phyloP scores from a whole-genome alignment of 2,113 vertebrate species.

The Gymnocephalus cernua region DNA sequence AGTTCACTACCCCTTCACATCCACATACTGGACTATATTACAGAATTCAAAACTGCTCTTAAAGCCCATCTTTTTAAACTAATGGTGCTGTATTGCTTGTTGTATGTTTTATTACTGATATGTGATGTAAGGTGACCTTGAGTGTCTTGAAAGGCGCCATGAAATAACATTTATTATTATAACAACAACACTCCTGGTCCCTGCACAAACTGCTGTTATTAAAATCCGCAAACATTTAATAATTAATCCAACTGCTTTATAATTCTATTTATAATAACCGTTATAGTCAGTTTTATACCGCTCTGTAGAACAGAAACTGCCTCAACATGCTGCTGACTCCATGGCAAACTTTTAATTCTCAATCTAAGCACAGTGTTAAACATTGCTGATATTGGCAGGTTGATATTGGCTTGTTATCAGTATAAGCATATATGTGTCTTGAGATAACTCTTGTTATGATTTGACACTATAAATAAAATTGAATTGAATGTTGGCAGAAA shows the following conservation, averaged over 20 bases:
- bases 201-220: not conserved
- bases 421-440: not conserved
- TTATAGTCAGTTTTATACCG: not conserved
- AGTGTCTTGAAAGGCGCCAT: no score
- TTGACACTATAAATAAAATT: no score
- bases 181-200: constrained; percentile 10
- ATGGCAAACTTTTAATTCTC: not conserved
- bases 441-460: no score
- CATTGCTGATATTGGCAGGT: no score
- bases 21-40: no score
- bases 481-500: not conserved
- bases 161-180: not conserved
- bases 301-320: not conserved
- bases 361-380: not conserved
- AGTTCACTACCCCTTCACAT: no score
- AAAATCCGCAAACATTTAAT: not conserved
- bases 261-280: not conserved
- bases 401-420: not conserved
- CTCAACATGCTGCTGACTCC: not conserved
- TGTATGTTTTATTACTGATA: no score
- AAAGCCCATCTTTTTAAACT: no score
- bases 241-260: not conserved
- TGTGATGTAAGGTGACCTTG: no score
- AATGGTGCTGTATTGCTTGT: no score
- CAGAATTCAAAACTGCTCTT: no score